phyloP scores from a whole-genome alignment of 2,113 vertebrate species.

The Pseudorhombus dupliciocellatus region DNA sequence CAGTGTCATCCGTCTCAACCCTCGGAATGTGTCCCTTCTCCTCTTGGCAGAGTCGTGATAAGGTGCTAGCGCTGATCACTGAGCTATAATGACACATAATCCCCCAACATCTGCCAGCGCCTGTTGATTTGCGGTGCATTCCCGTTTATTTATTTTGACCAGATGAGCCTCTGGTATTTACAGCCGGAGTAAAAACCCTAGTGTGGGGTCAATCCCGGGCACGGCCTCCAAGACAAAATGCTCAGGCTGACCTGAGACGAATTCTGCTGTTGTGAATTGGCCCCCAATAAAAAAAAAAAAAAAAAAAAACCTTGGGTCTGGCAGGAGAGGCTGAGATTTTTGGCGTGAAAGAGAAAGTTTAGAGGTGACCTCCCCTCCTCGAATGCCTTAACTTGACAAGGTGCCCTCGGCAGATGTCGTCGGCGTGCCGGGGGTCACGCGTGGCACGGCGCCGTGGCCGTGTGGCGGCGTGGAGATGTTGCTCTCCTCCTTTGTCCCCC shows the following conservation, averaged over 20 bases:
- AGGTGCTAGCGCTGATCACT: constrained; percentile 25
- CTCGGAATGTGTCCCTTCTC: neutral
- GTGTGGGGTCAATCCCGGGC: constrained; percentile 73
- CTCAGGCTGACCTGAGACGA: constrained; percentile 70
- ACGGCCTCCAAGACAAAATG: constrained; percentile 72
- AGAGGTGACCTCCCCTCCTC: neutral
- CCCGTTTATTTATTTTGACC: constrained; percentile 79
- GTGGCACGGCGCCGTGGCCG: constrained; percentile 58
- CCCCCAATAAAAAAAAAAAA: constrained; percentile 68
- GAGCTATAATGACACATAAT: constrained; percentile 45
- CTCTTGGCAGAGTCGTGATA: constrained; percentile 5
- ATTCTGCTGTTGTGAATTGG: constrained; percentile 67
- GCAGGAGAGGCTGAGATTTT: neutral
- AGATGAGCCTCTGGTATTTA: constrained; percentile 82
- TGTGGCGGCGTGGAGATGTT: constrained; percentile 76
- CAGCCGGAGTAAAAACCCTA: constrained; percentile 73
- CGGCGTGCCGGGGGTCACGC: constrained; percentile 67
- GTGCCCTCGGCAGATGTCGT: constrained; percentile 36
- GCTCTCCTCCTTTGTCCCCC: constrained; percentile 83
- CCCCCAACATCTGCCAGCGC: constrained; percentile 61
- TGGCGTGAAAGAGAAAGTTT: constrained; percentile 35
- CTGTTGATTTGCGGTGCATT: constrained; percentile 67
- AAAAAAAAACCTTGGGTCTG: constrained; percentile 74
- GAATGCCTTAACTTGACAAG: constrained; percentile 43
- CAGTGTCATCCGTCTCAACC: neutral